Base-by-base conservation (phyloP, 2,888 invertebrate species). In the Aleiodes leptofemur region DNA sequence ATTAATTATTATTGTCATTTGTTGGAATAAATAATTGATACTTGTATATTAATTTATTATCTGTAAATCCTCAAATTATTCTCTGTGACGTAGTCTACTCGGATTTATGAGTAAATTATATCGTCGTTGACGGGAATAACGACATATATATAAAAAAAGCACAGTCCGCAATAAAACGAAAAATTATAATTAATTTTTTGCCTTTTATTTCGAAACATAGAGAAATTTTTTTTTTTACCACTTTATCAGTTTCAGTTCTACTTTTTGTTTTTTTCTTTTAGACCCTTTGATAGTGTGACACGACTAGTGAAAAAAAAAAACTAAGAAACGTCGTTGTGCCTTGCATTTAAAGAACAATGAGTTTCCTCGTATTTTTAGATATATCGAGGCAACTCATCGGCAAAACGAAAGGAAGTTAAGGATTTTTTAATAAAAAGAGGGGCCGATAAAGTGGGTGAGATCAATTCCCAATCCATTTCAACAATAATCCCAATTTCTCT, bases 1-100 rank as follows among this genome's bases (percentile, higher is more conserved):
- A 68, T 34, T 34, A 31, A 48, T 64, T 48, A 83, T 81, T 83
- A 85, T 85, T 84, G 85, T 87, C 86, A 83, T 85, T 86, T 84
- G 83, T 84, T 84, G 83, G 83, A 82, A 83, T 81, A 50, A 48
- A 61, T 61, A 61, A 72, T 70, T 43, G 43, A n/a, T 51, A 61
- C 31, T 34, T 50, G 50, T 61, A 74, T 71, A 74, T 71, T 74
- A 61, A 74, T 70, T 64, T 56, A 64, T 59, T 43, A 14, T 70
- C 43, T 66, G 70, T 51, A 69, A 23, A 68, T 31, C 48, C n/a
- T 9, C 7, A 31, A 23, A 43, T 73, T 72, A 56, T 75, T 75
- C 51, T 71, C 57, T 57, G 66, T 71, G 68, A 75, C 71, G 66
- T 74, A 55, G 50, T 71, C 55, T 50, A 57, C 71, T 74, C 66